A percentile compares a stretch with the other conserved stretches of the same genome.
These are phyloP conservation scores for Galerucella pusilla DNA, from an alignment of 2,888 invertebrate genomes.

Conservation along the genomic window DNA sequence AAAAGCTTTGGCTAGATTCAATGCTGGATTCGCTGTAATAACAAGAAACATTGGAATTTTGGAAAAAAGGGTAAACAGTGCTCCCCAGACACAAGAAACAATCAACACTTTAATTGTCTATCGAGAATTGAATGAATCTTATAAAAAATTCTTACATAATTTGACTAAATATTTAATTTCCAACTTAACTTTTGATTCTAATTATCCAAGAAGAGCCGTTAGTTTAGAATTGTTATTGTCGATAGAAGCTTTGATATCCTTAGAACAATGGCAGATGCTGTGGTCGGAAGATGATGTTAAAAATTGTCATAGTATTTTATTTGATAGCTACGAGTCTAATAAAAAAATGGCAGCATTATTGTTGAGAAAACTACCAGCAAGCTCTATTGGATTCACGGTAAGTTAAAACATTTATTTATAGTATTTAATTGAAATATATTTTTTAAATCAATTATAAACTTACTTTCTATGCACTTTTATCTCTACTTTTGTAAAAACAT, in stretches of 20 bases:
- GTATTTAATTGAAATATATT: no score
- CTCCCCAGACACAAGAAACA: constrained; percentile 43
- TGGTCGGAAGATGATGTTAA: constrained; percentile 54
- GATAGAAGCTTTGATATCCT: constrained; percentile 44
- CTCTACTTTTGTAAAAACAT: no score
- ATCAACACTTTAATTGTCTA: constrained; percentile 40
- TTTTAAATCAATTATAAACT: no score
- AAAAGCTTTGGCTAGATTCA: constrained; percentile 72
- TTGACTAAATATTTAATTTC: constrained; percentile 48
- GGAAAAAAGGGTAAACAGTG: constrained; percentile 44
- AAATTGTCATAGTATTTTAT: constrained; percentile 56
- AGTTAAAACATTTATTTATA: constrained; percentile 38
- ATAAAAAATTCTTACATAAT: constrained; percentile 45
- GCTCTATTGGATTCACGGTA: constrained; percentile 59
- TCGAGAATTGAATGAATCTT: constrained; percentile 44
- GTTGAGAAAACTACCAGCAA: constrained; percentile 63
- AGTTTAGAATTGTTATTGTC: constrained; percentile 57
- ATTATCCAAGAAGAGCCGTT: constrained; percentile 54
- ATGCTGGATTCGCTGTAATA: constrained; percentile 64
- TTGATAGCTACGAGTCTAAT: constrained; percentile 82
- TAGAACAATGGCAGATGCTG: constrained; percentile 52
- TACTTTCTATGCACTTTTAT: no score
- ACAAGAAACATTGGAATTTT: constrained; percentile 46
- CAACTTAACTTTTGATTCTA: constrained; percentile 56
- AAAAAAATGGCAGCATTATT: constrained; percentile 75